A percentile compares a stretch with the other conserved stretches of the same genome.
Evolutionary conservation across 2,797 vertebrate genomes (phyloP).

Genomic region (Falco peregrinus): DNA sequence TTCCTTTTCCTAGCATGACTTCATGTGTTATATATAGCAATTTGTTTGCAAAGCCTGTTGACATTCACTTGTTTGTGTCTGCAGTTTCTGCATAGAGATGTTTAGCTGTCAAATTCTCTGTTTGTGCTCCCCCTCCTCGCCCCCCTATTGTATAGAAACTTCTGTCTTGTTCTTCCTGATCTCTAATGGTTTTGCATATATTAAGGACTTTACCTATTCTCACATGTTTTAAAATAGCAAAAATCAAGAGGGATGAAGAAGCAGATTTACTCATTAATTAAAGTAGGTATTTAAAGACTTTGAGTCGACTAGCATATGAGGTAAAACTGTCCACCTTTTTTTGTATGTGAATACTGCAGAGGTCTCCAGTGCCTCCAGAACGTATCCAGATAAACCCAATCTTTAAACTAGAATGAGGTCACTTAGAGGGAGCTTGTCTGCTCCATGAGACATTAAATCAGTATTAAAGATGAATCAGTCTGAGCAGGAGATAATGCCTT

Average conservation of each 20-base stretch:
- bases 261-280: background rate
- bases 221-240: background rate
- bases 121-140: background rate
- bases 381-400: background rate
- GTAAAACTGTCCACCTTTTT: background rate
- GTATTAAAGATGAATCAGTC: background rate
- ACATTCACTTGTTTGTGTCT: constrained; percentile 1
- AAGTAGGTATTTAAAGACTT: background rate
- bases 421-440: background rate
- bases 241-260: background rate
- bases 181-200: background rate
- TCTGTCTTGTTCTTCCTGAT: background rate
- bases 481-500: background rate
- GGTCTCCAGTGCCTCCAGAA: background rate
- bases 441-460: background rate
- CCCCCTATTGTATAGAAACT: background rate
- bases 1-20: background rate
- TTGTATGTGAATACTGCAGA: background rate
- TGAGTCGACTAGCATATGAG: background rate
- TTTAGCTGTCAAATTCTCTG: background rate
- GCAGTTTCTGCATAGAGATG: background rate
- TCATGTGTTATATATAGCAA: constrained; percentile 14
- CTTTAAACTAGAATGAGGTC: background rate
- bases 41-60: constrained; percentile 26
- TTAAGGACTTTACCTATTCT: background rate